Percentiles rank a stretch among this genome's conserved stretches.
phyloP scores from a whole-genome alignment of 1,140 invertebrate species.

The Achroia grisella region DNA sequence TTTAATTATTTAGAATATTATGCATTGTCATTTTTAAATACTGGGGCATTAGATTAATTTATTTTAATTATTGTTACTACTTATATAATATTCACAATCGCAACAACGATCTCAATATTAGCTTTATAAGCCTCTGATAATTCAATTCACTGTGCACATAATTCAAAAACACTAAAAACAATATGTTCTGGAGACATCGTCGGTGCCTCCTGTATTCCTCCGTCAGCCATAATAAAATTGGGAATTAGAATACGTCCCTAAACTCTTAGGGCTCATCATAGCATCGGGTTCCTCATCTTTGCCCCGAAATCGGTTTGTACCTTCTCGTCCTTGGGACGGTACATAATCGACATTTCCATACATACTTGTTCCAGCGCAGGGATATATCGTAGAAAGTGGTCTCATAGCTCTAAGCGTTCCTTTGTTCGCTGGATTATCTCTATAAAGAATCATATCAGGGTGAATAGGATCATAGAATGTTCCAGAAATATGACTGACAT shows the following conservation, averaged over 20 bases:
- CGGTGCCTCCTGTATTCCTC: conserved; percentile 28
- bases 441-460: conserved; percentile 67
- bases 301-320: conserved; percentile 14
- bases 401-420: conserved; percentile 55
- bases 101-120: not conserved
- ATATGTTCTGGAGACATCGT: conserved; percentile 50
- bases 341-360: conserved; percentile 63
- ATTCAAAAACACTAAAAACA: conserved; percentile 38
- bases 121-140: not conserved
- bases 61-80: too few species aligned
- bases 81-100: too few species aligned
- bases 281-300: conserved; percentile 38
- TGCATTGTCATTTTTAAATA: too few species aligned
- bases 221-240: conserved; percentile 69
- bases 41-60: too few species aligned
- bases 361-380: conserved; percentile 57
- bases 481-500: conserved; percentile 64
- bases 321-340: conserved; percentile 37
- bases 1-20: too few species aligned
- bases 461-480: conserved; percentile 67
- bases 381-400: conserved; percentile 61
- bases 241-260: conserved; percentile 56
- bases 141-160: not conserved
- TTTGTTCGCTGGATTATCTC: conserved; percentile 45
- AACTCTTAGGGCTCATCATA: conserved; percentile 62